These are phyloP conservation scores for Gryllus bimaculatus DNA, from an alignment of 1,140 invertebrate species.

Conservation along the genomic window DNA sequence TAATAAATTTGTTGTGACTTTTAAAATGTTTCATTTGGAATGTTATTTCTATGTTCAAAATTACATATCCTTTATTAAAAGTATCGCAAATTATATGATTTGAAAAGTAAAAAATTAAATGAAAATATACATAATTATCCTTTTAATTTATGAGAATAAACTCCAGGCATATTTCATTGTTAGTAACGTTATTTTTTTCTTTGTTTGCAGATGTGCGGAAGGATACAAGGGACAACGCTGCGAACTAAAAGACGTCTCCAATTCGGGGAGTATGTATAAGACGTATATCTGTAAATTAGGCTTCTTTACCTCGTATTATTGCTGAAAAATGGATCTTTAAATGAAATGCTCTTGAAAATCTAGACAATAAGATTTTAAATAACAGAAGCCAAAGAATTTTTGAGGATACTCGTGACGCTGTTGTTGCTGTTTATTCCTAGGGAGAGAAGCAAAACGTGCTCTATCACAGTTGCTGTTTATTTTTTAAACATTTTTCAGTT, in stretches of 20 bases:
- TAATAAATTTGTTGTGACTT: too few relatives aligned
- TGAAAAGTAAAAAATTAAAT: not conserved
- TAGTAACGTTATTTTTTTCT: conserved; percentile 16
- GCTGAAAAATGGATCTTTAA: conserved; percentile 31
- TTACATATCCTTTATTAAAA: too few relatives aligned
- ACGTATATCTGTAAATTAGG: conserved; percentile 47
- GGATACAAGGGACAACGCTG: conserved; percentile 73
- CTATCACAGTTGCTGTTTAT: conserved; percentile 9
- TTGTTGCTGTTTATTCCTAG: conserved; percentile 11
- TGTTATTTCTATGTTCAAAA: too few relatives aligned
- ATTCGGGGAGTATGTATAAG: conserved; percentile 52
- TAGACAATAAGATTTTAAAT: conserved; percentile 7
- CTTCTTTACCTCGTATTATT: conserved; percentile 47
- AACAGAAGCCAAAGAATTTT: conserved; percentile 14
- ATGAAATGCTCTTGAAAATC: not conserved
- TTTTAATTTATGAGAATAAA: not conserved
- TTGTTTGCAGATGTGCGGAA: conserved; percentile 66
- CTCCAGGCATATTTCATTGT: not conserved
- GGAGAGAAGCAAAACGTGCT: not conserved
- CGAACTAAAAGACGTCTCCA: conserved; percentile 65
- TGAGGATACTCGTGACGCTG: conserved; percentile 12
- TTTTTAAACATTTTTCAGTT: conserved; percentile 11
- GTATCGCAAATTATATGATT: not conserved
- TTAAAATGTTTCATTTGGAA: too few relatives aligned
- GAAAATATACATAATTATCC: not conserved